Conservation (phyloP, 2,113 vertebrate genomes). For the Reinhardtius hippoglossoides region DNA sequence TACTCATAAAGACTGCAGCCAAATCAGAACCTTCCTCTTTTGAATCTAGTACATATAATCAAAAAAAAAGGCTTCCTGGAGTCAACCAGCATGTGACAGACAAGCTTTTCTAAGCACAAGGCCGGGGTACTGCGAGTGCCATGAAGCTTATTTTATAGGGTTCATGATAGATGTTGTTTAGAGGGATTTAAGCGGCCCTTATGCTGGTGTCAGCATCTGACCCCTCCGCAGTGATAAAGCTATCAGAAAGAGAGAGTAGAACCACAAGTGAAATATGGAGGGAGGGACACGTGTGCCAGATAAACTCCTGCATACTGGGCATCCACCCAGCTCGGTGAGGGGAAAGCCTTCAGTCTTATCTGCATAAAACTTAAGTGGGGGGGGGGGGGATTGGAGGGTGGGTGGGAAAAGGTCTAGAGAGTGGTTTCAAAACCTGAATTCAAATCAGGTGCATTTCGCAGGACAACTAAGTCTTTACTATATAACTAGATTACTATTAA, state of each 20-base stretch:
- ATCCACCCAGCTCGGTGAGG: conserved; percentile 55
- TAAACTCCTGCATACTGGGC: conserved; percentile 77
- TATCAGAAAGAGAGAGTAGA: conserved; percentile 80
- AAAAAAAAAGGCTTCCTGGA: conserved; percentile 74
- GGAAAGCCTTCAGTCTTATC: conserved; percentile 68
- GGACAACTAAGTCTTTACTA: no score
- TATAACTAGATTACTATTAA: no score
- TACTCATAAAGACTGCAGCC: conserved; percentile 77
- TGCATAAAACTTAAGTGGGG: conserved; percentile 56
- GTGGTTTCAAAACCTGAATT: conserved; percentile 22
- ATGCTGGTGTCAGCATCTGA: conserved; percentile 85
- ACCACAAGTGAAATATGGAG: conserved; percentile 80
- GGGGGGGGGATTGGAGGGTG: not conserved
- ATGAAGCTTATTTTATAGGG: conserved; percentile 81
- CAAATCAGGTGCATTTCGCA: not conserved
- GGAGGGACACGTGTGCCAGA: conserved; percentile 75
- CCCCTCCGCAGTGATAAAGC: conserved; percentile 83
- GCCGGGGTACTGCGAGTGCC: conserved; percentile 73
- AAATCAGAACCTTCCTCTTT: conserved; percentile 63
- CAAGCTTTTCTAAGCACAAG: conserved; percentile 71
- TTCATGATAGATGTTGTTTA: conserved; percentile 83
- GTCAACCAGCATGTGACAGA: conserved; percentile 77
- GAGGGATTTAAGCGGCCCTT: conserved; percentile 82
- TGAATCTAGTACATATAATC: conserved; percentile 70
- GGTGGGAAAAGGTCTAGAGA: conserved; percentile 11